phyloP scores from a whole-genome alignment of 2,888 invertebrate species.

The Xestia sexstrigata region DNA sequence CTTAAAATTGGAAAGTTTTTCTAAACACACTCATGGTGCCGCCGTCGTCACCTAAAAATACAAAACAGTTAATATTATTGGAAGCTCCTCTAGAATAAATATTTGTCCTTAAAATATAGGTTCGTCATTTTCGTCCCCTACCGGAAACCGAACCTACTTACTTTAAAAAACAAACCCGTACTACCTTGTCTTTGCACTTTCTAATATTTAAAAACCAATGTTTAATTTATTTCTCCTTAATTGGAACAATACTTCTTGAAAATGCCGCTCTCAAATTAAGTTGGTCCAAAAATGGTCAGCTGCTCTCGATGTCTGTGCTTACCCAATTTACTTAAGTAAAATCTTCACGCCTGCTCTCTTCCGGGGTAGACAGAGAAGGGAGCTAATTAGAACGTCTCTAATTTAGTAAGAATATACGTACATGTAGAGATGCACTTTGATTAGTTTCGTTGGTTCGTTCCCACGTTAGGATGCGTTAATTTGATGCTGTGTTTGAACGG shows the following conservation, averaged over 20 bases:
- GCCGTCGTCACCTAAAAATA: conserved; percentile 41
- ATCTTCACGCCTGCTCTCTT: conserved; percentile 40
- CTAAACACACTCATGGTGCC: conserved; percentile 24
- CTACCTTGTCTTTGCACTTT: conserved; percentile 53
- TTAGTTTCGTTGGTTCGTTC: conserved; percentile 49
- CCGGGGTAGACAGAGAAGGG: conserved; percentile 24
- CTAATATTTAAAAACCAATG: conserved; percentile 60
- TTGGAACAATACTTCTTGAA: conserved; percentile 48
- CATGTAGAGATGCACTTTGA: conserved; percentile 49
- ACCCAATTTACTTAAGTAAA: conserved; percentile 48
- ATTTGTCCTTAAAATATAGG: conserved; percentile 39
- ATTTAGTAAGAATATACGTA: conserved; percentile 53
- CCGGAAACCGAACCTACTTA: conserved; percentile 45
- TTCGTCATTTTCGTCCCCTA: conserved; percentile 9
- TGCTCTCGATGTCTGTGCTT: conserved; percentile 10
- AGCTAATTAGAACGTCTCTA: conserved; percentile 57
- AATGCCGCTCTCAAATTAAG: conserved; percentile 50
- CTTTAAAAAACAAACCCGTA: conserved; percentile 28
- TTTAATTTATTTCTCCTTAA: conserved; percentile 52
- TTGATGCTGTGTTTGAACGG: conserved; percentile 49
- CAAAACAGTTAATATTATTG: conserved; percentile 38
- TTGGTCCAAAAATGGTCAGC: conserved; percentile 47
- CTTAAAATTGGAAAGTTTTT: conserved; percentile 48
- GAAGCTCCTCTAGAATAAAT: conserved; percentile 46
- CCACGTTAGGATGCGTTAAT: conserved; percentile 55